phyloP scores from a whole-genome alignment of 1,140 invertebrate genomes.

The Aphelenchoides besseyi region DNA sequence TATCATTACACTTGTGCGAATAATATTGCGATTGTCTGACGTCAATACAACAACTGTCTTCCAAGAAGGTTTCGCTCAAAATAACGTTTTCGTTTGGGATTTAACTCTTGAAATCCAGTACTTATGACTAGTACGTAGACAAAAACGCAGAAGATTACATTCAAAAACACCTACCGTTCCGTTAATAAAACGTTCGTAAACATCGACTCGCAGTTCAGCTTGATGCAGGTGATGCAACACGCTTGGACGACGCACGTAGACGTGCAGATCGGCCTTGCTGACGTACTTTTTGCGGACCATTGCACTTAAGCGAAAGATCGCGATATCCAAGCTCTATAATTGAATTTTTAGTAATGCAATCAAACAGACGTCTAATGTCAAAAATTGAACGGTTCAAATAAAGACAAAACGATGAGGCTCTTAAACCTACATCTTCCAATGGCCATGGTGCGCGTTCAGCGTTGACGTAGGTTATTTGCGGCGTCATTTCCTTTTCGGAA shows the following conservation, averaged over 20 bases:
- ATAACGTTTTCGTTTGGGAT: constrained; percentile 6
- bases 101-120: no score
- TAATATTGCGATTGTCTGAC: no score
- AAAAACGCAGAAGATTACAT: no score
- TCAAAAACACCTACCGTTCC: constrained; percentile 41
- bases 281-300: constrained; percentile 35
- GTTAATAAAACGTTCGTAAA: constrained; percentile 44
- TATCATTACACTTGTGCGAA: no score
- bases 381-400: not conserved
- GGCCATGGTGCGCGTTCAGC: constrained; percentile 28
- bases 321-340: constrained; percentile 33
- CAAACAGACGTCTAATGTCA: not conserved
- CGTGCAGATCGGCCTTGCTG: constrained; percentile 39
- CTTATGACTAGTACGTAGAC: no score
- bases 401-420: no score
- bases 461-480: constrained; percentile 41
- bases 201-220: constrained; percentile 29
- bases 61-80: not conserved
- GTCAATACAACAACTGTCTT: no score
- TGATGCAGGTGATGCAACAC: constrained; percentile 18
- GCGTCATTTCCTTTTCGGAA: constrained; percentile 29
- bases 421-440: constrained; percentile 13
- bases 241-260: constrained; percentile 39
- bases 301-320: constrained; percentile 34
- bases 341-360: constrained; percentile 2